phyloP scores from a whole-genome alignment of 2,888 invertebrate genomes.

The Stratiomys singularior region DNA sequence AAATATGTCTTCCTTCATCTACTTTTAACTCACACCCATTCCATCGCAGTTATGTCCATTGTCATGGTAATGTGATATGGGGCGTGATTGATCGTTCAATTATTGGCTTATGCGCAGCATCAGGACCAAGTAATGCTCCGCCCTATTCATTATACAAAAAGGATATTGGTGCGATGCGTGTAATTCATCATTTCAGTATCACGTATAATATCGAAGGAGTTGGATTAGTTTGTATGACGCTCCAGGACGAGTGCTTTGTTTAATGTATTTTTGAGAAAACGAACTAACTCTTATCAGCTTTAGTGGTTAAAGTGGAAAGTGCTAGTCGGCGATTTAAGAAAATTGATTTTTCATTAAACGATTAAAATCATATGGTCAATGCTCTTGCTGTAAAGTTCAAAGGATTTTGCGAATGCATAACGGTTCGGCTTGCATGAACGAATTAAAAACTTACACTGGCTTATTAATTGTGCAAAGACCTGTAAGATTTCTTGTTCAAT shows the following conservation, averaged over 20 bases:
- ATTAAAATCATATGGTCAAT: neutral
- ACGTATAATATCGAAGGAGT: conserved; percentile 24
- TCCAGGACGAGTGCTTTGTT: neutral
- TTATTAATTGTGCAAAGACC: conserved; percentile 46
- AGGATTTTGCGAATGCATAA: neutral
- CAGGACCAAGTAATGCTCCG: conserved; percentile 37
- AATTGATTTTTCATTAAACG: too few species aligned
- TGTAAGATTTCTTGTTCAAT: conserved; percentile 39
- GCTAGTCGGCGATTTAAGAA: too few species aligned
- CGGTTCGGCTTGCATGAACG: conserved; percentile 36
- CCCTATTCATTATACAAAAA: conserved; percentile 37
- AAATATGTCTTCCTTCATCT: neutral
- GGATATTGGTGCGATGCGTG: conserved; percentile 42
- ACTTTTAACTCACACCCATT: neutral
- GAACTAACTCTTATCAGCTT: too few species aligned
- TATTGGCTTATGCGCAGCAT: conserved; percentile 45
- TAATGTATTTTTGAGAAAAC: neutral
- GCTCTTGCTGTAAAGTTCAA: neutral
- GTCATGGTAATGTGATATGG: conserved; percentile 45
- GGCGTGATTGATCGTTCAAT: conserved; percentile 31
- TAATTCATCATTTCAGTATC: conserved; percentile 42
- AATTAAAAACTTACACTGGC: conserved; percentile 45
- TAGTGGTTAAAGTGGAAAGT: too few species aligned
- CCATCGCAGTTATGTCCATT: neutral
- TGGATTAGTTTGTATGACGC: neutral